Evolutionary conservation across 1,140 invertebrate species (phyloP).

Genomic region (Camponotus pennsylvanicus): DNA sequence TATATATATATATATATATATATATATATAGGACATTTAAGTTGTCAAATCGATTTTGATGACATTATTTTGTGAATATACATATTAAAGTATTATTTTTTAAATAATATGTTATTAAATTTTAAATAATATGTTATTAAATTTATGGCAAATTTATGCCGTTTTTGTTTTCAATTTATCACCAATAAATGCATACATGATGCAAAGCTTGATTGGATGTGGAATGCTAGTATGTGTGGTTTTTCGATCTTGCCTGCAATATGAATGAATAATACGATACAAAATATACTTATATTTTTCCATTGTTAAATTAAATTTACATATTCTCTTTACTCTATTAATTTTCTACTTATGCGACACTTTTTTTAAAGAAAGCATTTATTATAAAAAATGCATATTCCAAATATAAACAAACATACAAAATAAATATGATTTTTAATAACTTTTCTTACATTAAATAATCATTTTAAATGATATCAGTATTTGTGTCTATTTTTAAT

Average conservation of each 20-base stretch:
- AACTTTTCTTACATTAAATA: constrained; percentile 7
- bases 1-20: too few species aligned
- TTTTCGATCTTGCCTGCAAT: constrained; percentile 51
- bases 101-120: constrained; percentile 4
- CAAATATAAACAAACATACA: neutral
- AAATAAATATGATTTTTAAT: constrained; percentile 8
- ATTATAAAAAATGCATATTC: constrained; percentile 4
- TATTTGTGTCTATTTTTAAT: constrained; percentile 10
- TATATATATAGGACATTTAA: neutral
- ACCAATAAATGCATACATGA: constrained; percentile 37
- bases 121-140: neutral
- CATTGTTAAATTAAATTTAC: neutral
- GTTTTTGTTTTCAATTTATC: constrained; percentile 38
- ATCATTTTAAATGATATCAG: neutral
- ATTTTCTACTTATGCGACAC: constrained; percentile 14
- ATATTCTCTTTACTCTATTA: neutral
- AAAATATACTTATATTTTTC: constrained; percentile 38
- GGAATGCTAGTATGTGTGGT: constrained; percentile 38
- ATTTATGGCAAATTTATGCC: neutral
- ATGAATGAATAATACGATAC: constrained; percentile 41
- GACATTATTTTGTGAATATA: constrained; percentile 1
- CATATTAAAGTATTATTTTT: constrained; percentile 22
- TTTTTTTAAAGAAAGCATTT: constrained; percentile 14
- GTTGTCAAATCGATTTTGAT: constrained; percentile 18
- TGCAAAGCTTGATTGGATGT: constrained; percentile 39